Base-by-base conservation (phyloP, 2,888 invertebrate species). In the Megamerina dolium region DNA sequence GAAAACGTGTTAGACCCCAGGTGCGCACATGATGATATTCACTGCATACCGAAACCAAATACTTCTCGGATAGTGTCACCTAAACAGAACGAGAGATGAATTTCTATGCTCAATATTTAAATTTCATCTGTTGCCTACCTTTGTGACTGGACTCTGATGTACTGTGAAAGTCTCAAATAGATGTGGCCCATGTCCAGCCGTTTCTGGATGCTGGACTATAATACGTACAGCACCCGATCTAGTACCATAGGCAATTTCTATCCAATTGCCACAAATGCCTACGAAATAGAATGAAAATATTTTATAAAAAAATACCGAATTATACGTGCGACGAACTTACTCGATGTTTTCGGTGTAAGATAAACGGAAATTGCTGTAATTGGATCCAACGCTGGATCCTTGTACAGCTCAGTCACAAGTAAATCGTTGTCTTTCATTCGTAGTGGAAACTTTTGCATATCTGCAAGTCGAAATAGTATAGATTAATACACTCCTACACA, bases 391-490 rank as follows among this genome's bases (percentile, higher is more conserved):
- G 88, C 86, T 2, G 94, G 93, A 73, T 99, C 97, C 63, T 84
- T 82, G 67, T 96, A 97, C 20, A 97, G 74, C 71, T 97, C 95
- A 3, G 97, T 97, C 10, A 99, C 95, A 19, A 99, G 75, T 9
- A 99, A 75, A 75, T 99, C 99, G 68, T 97, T 97, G 70, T 99
- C 97, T 70, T 97, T 99, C 96, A 99, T 97, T 33, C 97, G 79
- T 6, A 97, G 72, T 1, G 96, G 96, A 72, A 99, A 97, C 72
- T 99, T 99, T 72, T 97, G 96, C 97, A 99, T 99, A 72, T 97
- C 96, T 89, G 74, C 43, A 73, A 49, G 37, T 18, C 32, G 35
- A 43, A 30, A 26, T 33, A 23, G n/a, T 30, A 32, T 40, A 13
- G 16, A 12, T n/a, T 17, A 18, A 26, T 9, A 13, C 13, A 2